Evolutionary conservation across 2,797 vertebrate species (phyloP).

Genomic region (Xerus rutilus): DNA sequence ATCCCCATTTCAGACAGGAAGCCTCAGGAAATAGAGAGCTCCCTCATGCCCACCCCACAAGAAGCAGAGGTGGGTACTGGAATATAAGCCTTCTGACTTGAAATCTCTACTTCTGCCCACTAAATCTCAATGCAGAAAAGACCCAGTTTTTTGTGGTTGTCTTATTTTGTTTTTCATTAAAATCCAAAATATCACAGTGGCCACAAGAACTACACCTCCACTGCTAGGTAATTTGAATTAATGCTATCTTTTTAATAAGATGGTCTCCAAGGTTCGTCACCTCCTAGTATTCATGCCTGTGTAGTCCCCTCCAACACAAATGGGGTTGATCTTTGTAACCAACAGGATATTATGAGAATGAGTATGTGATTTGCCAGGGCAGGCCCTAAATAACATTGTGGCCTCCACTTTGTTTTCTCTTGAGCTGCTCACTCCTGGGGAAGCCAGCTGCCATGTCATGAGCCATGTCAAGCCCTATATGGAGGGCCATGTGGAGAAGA

Average conservation of each 20-base stretch:
- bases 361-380: background rate
- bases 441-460: background rate
- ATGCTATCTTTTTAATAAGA: background rate
- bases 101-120: background rate
- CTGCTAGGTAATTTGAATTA: background rate
- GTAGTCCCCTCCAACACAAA: background rate
- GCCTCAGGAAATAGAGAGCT: background rate
- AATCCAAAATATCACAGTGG: background rate
- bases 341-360: background rate
- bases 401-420: background rate
- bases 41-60: background rate
- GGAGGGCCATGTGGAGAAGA: background rate
- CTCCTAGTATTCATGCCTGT: background rate
- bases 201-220: background rate
- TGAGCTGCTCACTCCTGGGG: background rate
- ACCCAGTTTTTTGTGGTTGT: background rate
- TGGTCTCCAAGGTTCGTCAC: background rate
- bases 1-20: background rate
- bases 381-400: background rate
- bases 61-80: background rate
- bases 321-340: background rate
- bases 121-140: background rate
- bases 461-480: background rate
- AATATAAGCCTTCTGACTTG: background rate
- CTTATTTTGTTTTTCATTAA: constrained; percentile 8